Conservation (phyloP, 2,888 invertebrate genomes). For the Patella caerulea region DNA sequence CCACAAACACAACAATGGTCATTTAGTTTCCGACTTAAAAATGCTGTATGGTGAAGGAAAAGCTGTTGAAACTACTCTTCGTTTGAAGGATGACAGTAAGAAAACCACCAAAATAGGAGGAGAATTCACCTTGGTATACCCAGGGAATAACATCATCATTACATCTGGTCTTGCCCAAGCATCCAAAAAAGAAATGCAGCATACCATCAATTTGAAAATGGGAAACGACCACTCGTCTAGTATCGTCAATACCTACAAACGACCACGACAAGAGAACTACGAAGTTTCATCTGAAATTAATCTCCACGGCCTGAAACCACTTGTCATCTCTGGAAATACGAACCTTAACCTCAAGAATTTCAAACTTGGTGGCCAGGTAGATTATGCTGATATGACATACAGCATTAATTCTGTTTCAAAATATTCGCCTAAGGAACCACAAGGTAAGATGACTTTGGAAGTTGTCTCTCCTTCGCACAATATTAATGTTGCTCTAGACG, state of each 20-base stretch:
- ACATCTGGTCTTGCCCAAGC: constrained; percentile 45
- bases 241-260: constrained; percentile 40
- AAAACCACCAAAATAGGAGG: constrained; percentile 41
- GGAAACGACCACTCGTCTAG: constrained; percentile 38
- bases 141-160: constrained; percentile 46
- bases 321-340: constrained; percentile 39
- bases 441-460: constrained; percentile 40
- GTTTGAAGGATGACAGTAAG: constrained; percentile 43
- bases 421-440: constrained; percentile 22
- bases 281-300: constrained; percentile 44
- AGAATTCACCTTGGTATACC: constrained; percentile 42
- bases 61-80: constrained; percentile 38
- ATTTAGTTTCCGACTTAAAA: constrained; percentile 41
- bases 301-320: constrained; percentile 35
- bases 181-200: constrained; percentile 39
- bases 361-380: constrained; percentile 32
- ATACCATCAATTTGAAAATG: constrained; percentile 39
- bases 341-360: constrained; percentile 41
- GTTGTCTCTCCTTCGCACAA: constrained; percentile 41
- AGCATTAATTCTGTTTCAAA: constrained; percentile 35
- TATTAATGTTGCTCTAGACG: constrained; percentile 42
- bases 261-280: constrained; percentile 28
- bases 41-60: constrained; percentile 43
- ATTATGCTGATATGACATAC: constrained; percentile 38
- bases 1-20: constrained; percentile 43